Conservation (phyloP, 2,113 vertebrate species). For the Catharus bicknelli region DNA sequence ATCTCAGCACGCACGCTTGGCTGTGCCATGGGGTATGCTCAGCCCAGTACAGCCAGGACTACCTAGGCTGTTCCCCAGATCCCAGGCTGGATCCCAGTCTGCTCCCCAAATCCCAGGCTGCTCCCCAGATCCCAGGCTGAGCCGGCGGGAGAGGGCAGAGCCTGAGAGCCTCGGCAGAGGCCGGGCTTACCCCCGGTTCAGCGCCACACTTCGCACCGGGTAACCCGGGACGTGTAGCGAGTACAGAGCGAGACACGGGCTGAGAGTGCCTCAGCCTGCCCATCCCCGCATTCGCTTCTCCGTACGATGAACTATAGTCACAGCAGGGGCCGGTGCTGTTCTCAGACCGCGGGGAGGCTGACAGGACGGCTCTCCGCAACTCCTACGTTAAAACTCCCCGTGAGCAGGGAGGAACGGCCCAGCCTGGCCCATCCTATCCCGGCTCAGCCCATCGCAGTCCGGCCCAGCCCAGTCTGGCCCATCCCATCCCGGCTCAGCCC, state of each 20-base stretch:
- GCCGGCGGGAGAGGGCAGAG: accelerated
- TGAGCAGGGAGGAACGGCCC: no score
- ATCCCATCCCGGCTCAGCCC: no score
- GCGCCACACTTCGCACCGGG: accelerated
- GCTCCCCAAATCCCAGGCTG: background rate
- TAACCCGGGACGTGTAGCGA: accelerated
- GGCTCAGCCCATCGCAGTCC: no score
- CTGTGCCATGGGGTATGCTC: accelerated
- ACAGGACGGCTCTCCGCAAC: accelerated
- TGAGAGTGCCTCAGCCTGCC: accelerated
- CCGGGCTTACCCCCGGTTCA: accelerated
- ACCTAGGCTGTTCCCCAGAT: background rate
- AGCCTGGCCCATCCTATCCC: no score
- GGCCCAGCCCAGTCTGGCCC: no score
- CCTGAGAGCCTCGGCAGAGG: background rate
- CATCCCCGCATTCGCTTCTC: accelerated
- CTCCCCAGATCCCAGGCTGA: background rate
- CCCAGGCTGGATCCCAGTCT: no score
- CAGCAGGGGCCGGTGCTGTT: accelerated
- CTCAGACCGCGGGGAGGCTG: accelerated
- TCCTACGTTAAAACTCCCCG: accelerated
- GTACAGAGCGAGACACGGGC: background rate
- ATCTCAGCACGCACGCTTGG: accelerated
- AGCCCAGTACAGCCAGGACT: accelerated
- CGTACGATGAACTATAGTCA: accelerated